These are phyloP conservation scores for Microplitis demolitor DNA, from an alignment of 1,140 invertebrate species.

Conservation along the genomic window DNA sequence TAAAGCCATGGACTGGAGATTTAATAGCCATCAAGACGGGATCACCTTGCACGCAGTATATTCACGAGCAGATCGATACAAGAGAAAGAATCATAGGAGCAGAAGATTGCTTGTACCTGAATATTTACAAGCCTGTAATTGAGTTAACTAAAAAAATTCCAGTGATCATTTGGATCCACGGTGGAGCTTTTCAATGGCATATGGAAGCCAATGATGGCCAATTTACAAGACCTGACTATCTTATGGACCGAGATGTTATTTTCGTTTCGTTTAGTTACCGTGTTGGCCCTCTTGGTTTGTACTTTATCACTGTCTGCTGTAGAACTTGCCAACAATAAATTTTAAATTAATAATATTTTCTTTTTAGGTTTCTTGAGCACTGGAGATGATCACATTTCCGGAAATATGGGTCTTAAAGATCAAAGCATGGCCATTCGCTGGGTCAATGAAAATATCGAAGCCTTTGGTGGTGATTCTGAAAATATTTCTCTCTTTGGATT, in stretches of 20 bases:
- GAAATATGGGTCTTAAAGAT: slow-evolving; percentile 41
- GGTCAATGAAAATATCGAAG: slow-evolving; percentile 48
- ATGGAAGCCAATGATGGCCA: slow-evolving; percentile 46
- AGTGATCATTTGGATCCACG: slow-evolving; percentile 54
- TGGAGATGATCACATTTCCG: slow-evolving; percentile 30
- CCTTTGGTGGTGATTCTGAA: slow-evolving; percentile 43
- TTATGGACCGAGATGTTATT: slow-evolving; percentile 68
- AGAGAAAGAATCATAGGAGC: slow-evolving; percentile 45
- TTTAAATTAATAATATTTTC: background rate
- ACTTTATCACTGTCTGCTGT: too few relatives aligned
- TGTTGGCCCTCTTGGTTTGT: slow-evolving; percentile 63
- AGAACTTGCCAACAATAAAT: background rate
- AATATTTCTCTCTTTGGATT: slow-evolving; percentile 57
- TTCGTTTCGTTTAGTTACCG: slow-evolving; percentile 72
- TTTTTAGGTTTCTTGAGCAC: slow-evolving; percentile 36
- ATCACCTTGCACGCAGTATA: slow-evolving; percentile 53
- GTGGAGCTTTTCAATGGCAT: slow-evolving; percentile 56
- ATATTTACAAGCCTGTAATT: slow-evolving; percentile 63
- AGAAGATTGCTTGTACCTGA: slow-evolving; percentile 68
- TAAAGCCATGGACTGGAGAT: slow-evolving; percentile 54
- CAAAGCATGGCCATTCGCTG: slow-evolving; percentile 34
- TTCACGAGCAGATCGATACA: slow-evolving; percentile 33
- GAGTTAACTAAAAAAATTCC: slow-evolving; percentile 34
- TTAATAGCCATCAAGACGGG: slow-evolving; percentile 52
- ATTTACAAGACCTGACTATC: slow-evolving; percentile 59